Percentiles rank a stretch among this genome's conserved stretches.
phyloP scores from a whole-genome alignment of 2,888 invertebrate species.

The Andricus quercusramuli region DNA sequence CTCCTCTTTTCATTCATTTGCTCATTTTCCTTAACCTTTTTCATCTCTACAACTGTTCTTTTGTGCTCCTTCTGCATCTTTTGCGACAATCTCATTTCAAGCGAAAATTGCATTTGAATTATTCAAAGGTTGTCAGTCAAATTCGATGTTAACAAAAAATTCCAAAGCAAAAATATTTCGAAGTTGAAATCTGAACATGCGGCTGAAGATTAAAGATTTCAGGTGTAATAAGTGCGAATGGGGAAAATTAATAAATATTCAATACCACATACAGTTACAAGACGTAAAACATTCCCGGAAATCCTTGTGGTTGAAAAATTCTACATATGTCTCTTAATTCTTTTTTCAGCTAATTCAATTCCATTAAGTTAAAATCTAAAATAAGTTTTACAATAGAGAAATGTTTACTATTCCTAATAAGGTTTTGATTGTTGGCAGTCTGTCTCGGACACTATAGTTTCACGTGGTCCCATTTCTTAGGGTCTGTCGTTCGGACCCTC shows the following conservation, averaged over 20 bases:
- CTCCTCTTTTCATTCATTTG: conserved; percentile 44
- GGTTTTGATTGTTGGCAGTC: too few relatives aligned
- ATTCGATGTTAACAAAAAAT: background rate
- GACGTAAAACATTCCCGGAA: background rate
- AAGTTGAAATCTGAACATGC: background rate
- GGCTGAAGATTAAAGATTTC: too few relatives aligned
- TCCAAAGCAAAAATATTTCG: background rate
- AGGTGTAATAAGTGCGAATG: too few relatives aligned
- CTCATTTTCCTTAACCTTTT: conserved; percentile 56
- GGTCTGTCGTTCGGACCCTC: too few relatives aligned
- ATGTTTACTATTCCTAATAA: too few relatives aligned
- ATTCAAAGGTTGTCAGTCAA: conserved; percentile 19
- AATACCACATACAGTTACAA: background rate
- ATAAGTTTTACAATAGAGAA: too few relatives aligned
- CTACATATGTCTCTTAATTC: too few relatives aligned
- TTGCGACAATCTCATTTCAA: conserved; percentile 9
- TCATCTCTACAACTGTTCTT: conserved; percentile 19
- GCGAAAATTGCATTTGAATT: conserved; percentile 27
- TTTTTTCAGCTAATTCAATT: too few relatives aligned
- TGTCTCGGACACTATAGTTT: too few relatives aligned
- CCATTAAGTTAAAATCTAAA: too few relatives aligned
- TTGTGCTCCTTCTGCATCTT: conserved; percentile 44
- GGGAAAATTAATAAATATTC: too few relatives aligned
- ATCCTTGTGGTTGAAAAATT: background rate
- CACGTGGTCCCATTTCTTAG: too few relatives aligned